Evolutionary conservation across 2,888 invertebrate genomes (phyloP), one percentile per base, ranked within the genome.

Genomic region (Arge pagana): DNA sequence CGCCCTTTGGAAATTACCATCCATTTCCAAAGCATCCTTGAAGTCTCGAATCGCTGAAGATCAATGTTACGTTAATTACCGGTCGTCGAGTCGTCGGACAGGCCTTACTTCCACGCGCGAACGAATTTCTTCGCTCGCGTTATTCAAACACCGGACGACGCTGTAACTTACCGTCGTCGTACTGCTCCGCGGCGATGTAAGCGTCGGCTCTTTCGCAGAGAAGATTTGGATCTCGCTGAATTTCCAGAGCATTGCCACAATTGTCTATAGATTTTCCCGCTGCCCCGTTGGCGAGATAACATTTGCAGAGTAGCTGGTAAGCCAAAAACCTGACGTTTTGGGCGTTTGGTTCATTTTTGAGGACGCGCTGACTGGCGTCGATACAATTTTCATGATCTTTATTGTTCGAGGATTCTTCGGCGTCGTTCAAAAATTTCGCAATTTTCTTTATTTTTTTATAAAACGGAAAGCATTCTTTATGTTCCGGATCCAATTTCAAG

Each of bases 401-500:
- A 21, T 81, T 77, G 58, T 85, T 85, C 23, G 83, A 79, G 2
- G 81, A 76, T 41, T 78, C 74, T 65, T 89, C 86, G 7, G 89
- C 87, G 18, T 86, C 84, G 18, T 78, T 74, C 50, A 93, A 73
- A 52, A 87, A 79, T 72, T 94, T 95, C 60, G 91, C 93, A 10
- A 99, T 83, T 74, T 96, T 96, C 74, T 96, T 96, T 24, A 98
- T 81, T 74, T 91, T 93, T 77, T 98, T 99, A 80, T 99, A 99
- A 69, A 96, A 89, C 15, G 91, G 87, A 78, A 96, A 96, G 77
- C 98, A 99, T 65, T 89, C 83, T 78, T 95, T 94, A 79, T 99
- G 96, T 66, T 99, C 99, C 0, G 97, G 97, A 77, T 99, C 98
- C 33, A 97, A 80, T 74, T 93, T 96, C 13, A 99, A 82, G 76